Percentiles rank a stretch among this genome's conserved stretches.
These are phyloP conservation scores for Erebia epiphron DNA, from an alignment of 2,888 invertebrate genomes.

Conservation along the genomic window DNA sequence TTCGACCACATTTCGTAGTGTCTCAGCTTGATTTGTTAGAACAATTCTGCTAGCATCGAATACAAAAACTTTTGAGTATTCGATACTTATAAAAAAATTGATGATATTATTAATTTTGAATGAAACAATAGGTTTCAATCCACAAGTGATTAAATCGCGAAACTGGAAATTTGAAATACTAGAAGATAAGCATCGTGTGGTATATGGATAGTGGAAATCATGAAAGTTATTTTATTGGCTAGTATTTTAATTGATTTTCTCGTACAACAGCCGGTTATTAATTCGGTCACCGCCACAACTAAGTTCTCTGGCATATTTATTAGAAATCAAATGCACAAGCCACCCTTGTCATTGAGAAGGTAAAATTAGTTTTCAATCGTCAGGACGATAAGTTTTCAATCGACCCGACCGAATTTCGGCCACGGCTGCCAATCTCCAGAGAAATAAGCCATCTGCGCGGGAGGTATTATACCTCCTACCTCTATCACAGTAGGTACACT, in stretches of 20 bases:
- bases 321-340: background rate
- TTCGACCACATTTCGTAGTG: slow-evolving; percentile 51
- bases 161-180: background rate
- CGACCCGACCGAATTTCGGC: too few relatives aligned
- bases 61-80: slow-evolving; percentile 49
- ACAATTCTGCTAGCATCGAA: slow-evolving; percentile 41
- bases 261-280: background rate
- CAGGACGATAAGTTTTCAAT: too few relatives aligned
- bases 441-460: too few relatives aligned
- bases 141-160: too few relatives aligned
- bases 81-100: too few relatives aligned
- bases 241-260: slow-evolving; percentile 16
- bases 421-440: too few relatives aligned
- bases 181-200: background rate
- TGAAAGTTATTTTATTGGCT: slow-evolving; percentile 5
- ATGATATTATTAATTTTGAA: background rate
- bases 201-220: background rate
- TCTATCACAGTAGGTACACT: too few relatives aligned
- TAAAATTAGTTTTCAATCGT: background rate
- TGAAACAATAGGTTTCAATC: background rate
- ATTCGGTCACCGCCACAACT: background rate
- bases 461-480: too few relatives aligned
- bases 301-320: background rate
- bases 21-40: slow-evolving; percentile 47
- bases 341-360: background rate